Base-by-base conservation (phyloP, 2,113 vertebrate genomes). In the Melanocharis versteri region DNA sequence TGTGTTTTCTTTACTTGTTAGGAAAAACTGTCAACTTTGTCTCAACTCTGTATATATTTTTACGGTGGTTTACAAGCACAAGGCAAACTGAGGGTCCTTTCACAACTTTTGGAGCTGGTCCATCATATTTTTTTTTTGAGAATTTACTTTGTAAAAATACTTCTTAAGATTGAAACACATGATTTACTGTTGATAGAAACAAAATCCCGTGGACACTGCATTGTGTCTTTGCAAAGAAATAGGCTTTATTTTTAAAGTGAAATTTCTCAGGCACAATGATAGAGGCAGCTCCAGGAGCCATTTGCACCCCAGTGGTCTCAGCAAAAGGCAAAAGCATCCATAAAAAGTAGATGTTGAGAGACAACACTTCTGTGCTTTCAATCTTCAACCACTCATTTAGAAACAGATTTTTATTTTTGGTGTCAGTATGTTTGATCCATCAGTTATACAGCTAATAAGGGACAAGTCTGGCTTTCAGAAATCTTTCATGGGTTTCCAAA, bases 21-120 rank as follows among this genome's bases (percentile, higher is more conserved):
- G 68, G 82, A 13, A 75, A 92, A 93, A 42, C 71, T 96, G 73
- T 96, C 81, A 79, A 77, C 95, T 93, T 94, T 76, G 93, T 81
- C 89, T 93, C 94, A 92, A 93, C 75, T 93, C 80, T 80, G 73
- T 93, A 75, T 65, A 73, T 94, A 60, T 91, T 97, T 97, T 95
- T 96, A 82, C 5, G 3, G 76, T 72, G 68, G 72, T 94, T 96
- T 97, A 88, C 69, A 76, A 94, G 64, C 50, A 48, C 16, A 28
- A 54, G 83, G 75, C 47, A 77, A 92, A 97, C 94, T 78, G 66
- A 96, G 78, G 39, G 56, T 70, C 60, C 72, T 96, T 96, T 97
- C 77, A 97, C 77, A 83, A 68, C 60, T 95, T 93, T 70, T 95
- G 93, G 87, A 97, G 40, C 62, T 14, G 76, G 50, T 94, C 94